A percentile compares a stretch with the other conserved stretches of the same genome.
These are phyloP conservation scores for Eira barbara DNA, from an alignment of 2,113 vertebrate species.

Conservation along the genomic window DNA sequence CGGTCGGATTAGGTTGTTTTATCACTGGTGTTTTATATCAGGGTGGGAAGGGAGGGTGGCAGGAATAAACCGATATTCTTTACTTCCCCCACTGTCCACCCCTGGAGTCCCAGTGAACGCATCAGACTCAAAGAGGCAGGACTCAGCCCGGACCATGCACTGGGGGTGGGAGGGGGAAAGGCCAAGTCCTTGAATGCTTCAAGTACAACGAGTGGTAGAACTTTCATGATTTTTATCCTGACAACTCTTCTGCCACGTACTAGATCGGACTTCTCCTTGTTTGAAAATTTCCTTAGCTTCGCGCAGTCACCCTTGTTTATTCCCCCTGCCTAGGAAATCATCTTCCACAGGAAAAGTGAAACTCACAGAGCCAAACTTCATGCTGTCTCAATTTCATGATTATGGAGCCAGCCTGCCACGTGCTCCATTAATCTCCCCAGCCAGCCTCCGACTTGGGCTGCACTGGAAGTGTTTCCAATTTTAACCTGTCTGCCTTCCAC, in stretches of 20 bases:
- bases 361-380: background rate
- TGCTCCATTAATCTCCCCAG: slow-evolving; percentile 34
- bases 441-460: background rate
- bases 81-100: background rate
- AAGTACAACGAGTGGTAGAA: background rate
- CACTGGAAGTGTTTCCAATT: background rate
- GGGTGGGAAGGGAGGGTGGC: background rate
- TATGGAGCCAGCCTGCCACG: background rate
- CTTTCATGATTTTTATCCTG: background rate
- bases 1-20: background rate
- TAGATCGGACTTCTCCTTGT: slow-evolving; percentile 2
- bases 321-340: background rate
- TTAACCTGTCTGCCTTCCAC: background rate
- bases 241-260: background rate
- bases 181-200: background rate
- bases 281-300: background rate
- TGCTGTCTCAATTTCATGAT: background rate
- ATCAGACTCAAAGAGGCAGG: background rate
- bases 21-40: background rate
- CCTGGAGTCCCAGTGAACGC: background rate
- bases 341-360: background rate
- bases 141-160: background rate
- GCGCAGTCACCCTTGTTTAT: background rate
- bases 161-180: background rate
- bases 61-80: background rate